phyloP scores from a whole-genome alignment of 1,140 invertebrate species.

The Pogonus chalceus region DNA sequence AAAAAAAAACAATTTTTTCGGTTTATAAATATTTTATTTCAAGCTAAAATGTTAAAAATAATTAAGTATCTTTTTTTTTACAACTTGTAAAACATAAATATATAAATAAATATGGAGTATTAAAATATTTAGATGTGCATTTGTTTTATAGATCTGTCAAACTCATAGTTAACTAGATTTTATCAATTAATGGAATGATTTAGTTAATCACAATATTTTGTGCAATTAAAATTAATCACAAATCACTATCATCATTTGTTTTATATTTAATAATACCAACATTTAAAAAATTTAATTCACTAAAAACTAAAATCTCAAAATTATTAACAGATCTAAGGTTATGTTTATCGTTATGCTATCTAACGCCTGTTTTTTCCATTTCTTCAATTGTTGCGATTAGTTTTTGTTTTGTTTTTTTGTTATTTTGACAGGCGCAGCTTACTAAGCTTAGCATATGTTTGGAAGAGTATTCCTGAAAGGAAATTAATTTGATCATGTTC shows the following conservation, averaged over 20 bases:
- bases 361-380: slow-evolving; percentile 23
- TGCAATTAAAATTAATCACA: no score
- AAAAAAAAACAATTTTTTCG: neutral
- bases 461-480: slow-evolving; percentile 68
- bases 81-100: neutral
- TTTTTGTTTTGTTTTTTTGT: slow-evolving; percentile 74
- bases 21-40: neutral
- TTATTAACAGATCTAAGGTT: no score
- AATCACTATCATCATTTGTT: no score
- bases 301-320: no score
- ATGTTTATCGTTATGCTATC: slow-evolving; percentile 2
- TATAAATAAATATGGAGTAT: no score
- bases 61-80: neutral
- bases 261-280: neutral
- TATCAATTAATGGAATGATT: no score
- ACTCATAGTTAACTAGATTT: no score
- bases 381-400: slow-evolving; percentile 65
- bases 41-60: neutral
- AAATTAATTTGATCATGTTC: slow-evolving; percentile 9
- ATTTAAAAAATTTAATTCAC: no score
- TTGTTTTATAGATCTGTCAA: no score
- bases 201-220: no score
- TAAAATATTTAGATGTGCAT: no score
- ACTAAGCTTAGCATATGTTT: slow-evolving; percentile 81
- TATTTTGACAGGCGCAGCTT: slow-evolving; percentile 76